Evolutionary conservation across 2,888 invertebrate genomes (phyloP).

Genomic region (Aphidius colemani): DNA sequence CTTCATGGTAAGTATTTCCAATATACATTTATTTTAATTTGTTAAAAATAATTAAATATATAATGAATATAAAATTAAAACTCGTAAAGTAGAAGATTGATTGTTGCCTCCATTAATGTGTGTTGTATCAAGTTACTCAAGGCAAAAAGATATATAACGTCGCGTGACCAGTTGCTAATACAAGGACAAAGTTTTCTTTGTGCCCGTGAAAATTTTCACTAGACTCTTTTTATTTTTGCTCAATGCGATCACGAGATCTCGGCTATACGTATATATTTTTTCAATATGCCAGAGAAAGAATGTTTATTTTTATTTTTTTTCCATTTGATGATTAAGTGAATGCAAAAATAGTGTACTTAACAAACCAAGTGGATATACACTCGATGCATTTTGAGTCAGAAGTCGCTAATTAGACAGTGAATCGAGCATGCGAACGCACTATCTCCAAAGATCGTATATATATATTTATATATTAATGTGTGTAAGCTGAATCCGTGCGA

Average conservation of each 20-base stretch:
- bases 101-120: too few species aligned
- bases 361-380: background rate
- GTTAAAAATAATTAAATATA: too few species aligned
- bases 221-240: background rate
- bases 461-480: background rate
- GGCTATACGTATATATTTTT: too few species aligned
- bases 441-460: constrained; percentile 32
- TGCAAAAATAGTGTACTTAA: background rate
- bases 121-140: too few species aligned
- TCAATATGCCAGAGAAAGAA: too few species aligned
- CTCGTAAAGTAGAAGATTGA: too few species aligned
- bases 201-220: constrained; percentile 7
- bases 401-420: constrained; percentile 35
- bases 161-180: constrained; percentile 12
- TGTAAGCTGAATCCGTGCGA: constrained; percentile 31
- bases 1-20: too few species aligned
- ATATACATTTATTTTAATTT: too few species aligned
- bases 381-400: constrained; percentile 14
- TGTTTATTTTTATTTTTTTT: too few species aligned
- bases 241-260: too few species aligned
- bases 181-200: constrained; percentile 15
- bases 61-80: too few species aligned
- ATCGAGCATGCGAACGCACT: constrained; percentile 35
- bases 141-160: constrained; percentile 10
- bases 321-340: too few species aligned